phyloP scores from a whole-genome alignment of 2,113 vertebrate species.

The Anarhynchus alexandrinus region DNA sequence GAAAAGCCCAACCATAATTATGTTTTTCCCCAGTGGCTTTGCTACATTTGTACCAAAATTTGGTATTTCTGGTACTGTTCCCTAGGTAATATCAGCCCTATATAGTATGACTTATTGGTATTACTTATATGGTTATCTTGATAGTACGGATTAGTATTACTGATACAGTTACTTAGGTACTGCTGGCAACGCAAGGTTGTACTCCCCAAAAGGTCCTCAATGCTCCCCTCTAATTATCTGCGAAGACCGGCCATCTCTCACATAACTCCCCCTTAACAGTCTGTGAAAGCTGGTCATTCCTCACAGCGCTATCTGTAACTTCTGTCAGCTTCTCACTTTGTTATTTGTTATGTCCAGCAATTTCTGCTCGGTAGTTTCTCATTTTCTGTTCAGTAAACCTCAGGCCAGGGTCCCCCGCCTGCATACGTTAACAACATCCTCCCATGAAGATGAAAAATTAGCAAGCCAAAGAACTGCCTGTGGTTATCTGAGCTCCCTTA shows the following conservation, averaged over 20 bases:
- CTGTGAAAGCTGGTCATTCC: not conserved
- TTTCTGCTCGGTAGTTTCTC: not conserved
- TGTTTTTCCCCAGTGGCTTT: not conserved
- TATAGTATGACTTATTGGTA: not conserved
- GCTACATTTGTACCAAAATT: not conserved
- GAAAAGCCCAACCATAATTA: not conserved
- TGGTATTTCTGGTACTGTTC: not conserved
- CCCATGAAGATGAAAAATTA: not conserved
- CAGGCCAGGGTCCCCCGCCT: not conserved
- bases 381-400: not conserved
- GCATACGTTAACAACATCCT: not conserved
- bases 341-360: not conserved
- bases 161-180: not conserved
- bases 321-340: not conserved
- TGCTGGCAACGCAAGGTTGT: not conserved
- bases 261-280: not conserved
- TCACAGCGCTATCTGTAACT: accelerated
- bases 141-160: not conserved
- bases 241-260: not conserved
- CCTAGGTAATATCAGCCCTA: not conserved
- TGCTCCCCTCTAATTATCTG: not conserved
- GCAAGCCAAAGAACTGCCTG: not conserved
- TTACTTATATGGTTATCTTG: not conserved
- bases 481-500: not conserved
- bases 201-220: not conserved